These are phyloP conservation scores for Eugnorisma glareosa DNA, from an alignment of 2,888 invertebrate genomes.

Conservation along the genomic window DNA sequence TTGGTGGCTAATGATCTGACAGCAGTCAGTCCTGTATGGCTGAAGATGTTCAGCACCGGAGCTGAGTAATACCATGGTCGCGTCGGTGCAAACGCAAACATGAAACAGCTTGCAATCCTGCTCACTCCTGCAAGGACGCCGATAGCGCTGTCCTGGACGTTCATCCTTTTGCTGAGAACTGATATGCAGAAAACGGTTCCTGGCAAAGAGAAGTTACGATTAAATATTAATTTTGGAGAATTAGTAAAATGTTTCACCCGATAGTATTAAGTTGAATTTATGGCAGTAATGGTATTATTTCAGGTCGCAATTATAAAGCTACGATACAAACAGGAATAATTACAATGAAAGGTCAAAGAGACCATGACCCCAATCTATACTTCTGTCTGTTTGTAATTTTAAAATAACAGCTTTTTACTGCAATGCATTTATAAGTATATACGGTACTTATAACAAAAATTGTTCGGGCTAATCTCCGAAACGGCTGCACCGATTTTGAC, in stretches of 20 bases:
- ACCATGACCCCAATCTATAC: not conserved
- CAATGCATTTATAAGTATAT: no score
- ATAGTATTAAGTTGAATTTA: not conserved
- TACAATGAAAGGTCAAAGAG: not conserved
- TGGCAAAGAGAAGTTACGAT: conserved; percentile 65
- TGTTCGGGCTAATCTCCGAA: no score
- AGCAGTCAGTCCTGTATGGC: conserved; percentile 90
- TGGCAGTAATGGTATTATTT: not conserved
- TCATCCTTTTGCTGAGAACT: conserved; percentile 83
- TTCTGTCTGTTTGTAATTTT: no score
- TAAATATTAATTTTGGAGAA: not conserved
- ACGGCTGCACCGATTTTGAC: no score
- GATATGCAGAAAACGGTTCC: conserved; percentile 88
- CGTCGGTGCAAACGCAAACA: conserved; percentile 88
- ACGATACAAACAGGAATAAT: not conserved
- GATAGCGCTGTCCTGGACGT: conserved; percentile 87
- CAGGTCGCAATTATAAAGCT: not conserved
- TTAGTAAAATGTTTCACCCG: not conserved
- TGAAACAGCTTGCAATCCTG: conserved; percentile 89
- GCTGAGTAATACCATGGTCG: conserved; percentile 88
- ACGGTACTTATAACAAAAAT: no score
- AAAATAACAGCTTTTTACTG: no score
- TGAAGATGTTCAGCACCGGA: conserved; percentile 88
- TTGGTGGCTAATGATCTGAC: conserved; percentile 90
- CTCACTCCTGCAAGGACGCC: conserved; percentile 87